Evolutionary conservation across 1,140 invertebrate species (phyloP), one percentile per base, ranked within the genome.

Genomic region (Orussus abietinus): DNA sequence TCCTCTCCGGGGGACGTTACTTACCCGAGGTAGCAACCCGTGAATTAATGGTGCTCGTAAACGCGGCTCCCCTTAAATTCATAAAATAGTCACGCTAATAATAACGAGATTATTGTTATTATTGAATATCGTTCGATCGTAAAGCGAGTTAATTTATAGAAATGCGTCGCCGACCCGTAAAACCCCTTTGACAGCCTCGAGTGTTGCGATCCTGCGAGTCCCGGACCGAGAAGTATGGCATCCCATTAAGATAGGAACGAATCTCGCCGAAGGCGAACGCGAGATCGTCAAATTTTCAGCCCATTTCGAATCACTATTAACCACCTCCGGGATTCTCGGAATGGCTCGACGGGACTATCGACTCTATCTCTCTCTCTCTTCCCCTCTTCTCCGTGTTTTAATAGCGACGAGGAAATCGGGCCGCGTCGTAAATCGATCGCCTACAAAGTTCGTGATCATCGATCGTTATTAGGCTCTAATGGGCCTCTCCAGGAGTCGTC

Each of bases 101-200:
- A 19, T 45, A 49, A 47, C 33, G 13, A 30, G 19, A 20, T 44
- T 53, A 34, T 45, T 53, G 26, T 52, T 55, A 45, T 54, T 54
- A 57, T 55, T 51, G 44, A 56, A 54, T 52, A 51, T 53, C 38
- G 32, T n/a, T 42, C 35, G 42, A 49, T 48, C 54, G 47, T 57
- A 50, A 59, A 57, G 21, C 28, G 7, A 15, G 21, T 28, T 46
- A 37, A 55, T 57, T 59, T 57, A 55, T 49, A 20, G 48, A 38
- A 48, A 37, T 19, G 41, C 45, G 33, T 51, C 28, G 30, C 28
- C 38, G 33, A 42, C 56, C 40, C 49, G 45, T 48, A 42, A 46
- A 52, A 51, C 38, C 47, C 46, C 26, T 45, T 48, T 43, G 35
- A 49, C 20, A 25, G 6, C 22, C 11, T 14, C 5, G 21, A 11